Evolutionary conservation across 2,113 vertebrate species (phyloP), one percentile per base, ranked within the genome.

Genomic region (Pelecanoides urinatrix): DNA sequence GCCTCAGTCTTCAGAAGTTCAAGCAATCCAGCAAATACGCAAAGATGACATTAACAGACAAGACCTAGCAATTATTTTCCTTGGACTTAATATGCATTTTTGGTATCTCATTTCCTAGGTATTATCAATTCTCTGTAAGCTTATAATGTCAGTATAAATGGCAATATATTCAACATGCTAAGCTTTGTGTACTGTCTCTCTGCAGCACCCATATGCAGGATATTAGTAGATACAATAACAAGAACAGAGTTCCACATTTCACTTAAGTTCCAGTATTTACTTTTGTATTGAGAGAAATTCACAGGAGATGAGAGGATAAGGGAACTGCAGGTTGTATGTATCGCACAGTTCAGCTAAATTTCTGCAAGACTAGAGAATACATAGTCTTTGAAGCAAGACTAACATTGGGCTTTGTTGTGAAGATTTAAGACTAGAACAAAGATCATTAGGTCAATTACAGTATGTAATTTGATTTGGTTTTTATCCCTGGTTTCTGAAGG

Each of bases 321-420:
- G 56, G 17, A 65, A 80, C 1, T 38, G 6, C 16, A 76, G 40
- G n/a, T 25, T 40, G 0, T 5, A 21, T 2, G 5, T 52, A 2
- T 5, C 13, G 10, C 14, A 73, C 10, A 59, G 18, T 14, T 88
- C 29, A 78, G 30, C 22, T 56, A 34, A 66, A 27, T 34, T 80
- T 40, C 19, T 36, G 3, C 26, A 52, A 34, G 2, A 42, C 13
- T 34, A 52, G 5, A 73, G 11, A 63, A 52, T 1, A 62, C 0
- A 0, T 2, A 4, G 17, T 26, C 45, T 67, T 85, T 70, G 36
- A 91, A 30, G 12, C 42, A 53, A 86, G 19, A 44, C 14, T n/a
- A 7, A 58, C 10, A 45, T 0, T 25, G 26, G 11, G 14, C 11
- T 88, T 32, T 13, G 25, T 50, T 72, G 13, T 10, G 6, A 89